Evolutionary conservation across 1,140 invertebrate species (phyloP).

Genomic region (Drosophila melanogaster): DNA sequence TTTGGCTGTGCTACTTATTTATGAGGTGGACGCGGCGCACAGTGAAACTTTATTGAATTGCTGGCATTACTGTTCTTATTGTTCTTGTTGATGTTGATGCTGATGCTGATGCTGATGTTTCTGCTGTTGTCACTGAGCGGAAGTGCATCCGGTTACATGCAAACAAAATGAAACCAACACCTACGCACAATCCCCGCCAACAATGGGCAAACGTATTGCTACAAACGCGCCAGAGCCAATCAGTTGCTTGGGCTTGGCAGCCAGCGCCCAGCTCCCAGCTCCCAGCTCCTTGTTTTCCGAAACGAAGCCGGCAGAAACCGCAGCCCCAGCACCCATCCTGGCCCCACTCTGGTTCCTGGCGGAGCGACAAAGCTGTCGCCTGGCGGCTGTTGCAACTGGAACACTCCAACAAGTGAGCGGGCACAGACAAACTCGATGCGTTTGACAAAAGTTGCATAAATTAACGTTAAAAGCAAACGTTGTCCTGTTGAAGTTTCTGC

Average conservation of each 20-base stretch:
- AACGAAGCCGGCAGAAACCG: neutral
- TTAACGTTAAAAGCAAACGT: slow-evolving; percentile 79
- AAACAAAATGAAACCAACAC: slow-evolving; percentile 51
- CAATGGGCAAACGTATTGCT: slow-evolving; percentile 23
- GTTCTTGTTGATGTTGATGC: slow-evolving; percentile 44
- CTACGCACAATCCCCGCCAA: slow-evolving; percentile 22
- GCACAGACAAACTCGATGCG: slow-evolving; percentile 42
- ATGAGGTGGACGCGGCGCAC: neutral
- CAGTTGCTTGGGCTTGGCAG: slow-evolving; percentile 43
- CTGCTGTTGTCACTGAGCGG: slow-evolving; percentile 52
- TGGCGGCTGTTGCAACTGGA: slow-evolving; percentile 29
- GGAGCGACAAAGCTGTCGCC: neutral
- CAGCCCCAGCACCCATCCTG: neutral
- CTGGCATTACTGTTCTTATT: slow-evolving; percentile 44
- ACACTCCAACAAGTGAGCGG: slow-evolving; percentile 47
- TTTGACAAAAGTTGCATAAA: slow-evolving; percentile 81
- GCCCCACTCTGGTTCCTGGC: slow-evolving; percentile 3
- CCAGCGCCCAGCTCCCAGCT: neutral
- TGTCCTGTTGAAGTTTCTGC: slow-evolving; percentile 41
- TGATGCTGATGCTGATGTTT: slow-evolving; percentile 25
- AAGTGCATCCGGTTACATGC: slow-evolving; percentile 66
- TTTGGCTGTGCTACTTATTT: neutral
- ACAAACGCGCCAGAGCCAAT: slow-evolving; percentile 39
- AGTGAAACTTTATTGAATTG: slow-evolving; percentile 52
- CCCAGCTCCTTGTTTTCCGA: neutral